Base-by-base conservation (phyloP, 53 echinoderm and acorn worm genomes). In the Henricia sp. region DNA sequence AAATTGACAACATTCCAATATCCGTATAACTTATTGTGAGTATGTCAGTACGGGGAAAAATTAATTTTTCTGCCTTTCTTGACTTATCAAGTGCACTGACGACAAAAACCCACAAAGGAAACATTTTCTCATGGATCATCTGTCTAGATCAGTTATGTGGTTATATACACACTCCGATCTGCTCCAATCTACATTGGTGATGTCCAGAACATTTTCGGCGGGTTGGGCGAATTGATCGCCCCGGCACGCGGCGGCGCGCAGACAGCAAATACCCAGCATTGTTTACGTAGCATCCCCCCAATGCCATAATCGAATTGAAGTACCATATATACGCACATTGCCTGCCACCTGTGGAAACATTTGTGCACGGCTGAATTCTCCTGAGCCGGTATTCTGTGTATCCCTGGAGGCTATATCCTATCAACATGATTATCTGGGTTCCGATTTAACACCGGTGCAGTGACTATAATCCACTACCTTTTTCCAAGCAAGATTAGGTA, bases 291-390 rank as follows among this genome's bases (percentile, higher is more conserved):
- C 38, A 70, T 57, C 76, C 0, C 57, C 17, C 59, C 76, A 40
- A 19, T 59, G 41, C 9, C 17, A 12, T 76, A 76, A 76, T 76
- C 76, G 59, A 76, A 76, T 76, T n/a, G 42, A 76, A 38, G 41
- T 67, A 40, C 38, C 41, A n/a, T n/a, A n/a, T n/a, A 42, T 40
- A 28, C 29, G 57, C 59, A 38, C 57, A 58, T 43, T 42, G 41
- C 6, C n/a, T 28, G 3, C 59, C 76, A 76, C 76, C 76, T 76
- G 76, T 76, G 76, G 76, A 58, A 76, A 76, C 76, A 76, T 76
- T 57, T 76, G 76, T 76, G 58, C 76, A 57, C 40, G 56, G 59
- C 59, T 43, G 76, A 38, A 20, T 19, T 41, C 39, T 19, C 57
- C 67, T 6, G 39, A 24, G 27, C 42, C 39, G 29, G 1, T 6